These are phyloP conservation scores for Acomys russatus DNA, from an alignment of 2,797 vertebrate species.

Conservation along the genomic window DNA sequence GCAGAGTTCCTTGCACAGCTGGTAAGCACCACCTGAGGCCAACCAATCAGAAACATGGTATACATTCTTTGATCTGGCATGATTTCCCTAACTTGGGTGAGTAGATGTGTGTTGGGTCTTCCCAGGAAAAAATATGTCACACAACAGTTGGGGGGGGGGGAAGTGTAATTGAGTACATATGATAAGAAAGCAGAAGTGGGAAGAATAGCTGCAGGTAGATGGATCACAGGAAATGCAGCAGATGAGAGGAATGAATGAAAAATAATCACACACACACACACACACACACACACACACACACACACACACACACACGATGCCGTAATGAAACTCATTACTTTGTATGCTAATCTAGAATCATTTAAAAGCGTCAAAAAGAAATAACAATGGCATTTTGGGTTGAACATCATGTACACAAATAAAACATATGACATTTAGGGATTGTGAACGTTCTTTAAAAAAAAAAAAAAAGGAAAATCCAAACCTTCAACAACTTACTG, in stretches of 20 bases:
- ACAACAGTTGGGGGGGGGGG: background rate
- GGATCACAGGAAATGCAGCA: background rate
- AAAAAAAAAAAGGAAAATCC: background rate
- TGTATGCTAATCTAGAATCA: background rate
- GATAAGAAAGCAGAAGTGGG: background rate
- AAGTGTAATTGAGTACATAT: background rate
- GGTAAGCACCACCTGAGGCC: too few species aligned
- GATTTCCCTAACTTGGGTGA: background rate
- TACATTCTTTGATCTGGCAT: background rate
- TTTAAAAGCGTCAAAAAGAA: background rate
- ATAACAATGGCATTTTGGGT: background rate
- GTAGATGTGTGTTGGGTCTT: background rate
- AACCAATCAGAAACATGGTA: too few species aligned
- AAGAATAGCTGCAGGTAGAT: background rate
- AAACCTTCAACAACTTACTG: conserved; percentile 42
- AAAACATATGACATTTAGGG: background rate
- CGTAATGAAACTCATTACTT: background rate
- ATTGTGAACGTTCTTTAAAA: background rate
- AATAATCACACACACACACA: background rate
- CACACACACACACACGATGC: too few species aligned
- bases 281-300: too few species aligned
- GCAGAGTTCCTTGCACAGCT: too few species aligned
- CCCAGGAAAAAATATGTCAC: background rate
- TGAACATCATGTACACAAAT: background rate
- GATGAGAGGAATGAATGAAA: background rate